Percentiles rank a stretch among this genome's conserved stretches.
Conservation (phyloP, 2,113 vertebrate species). For the Laticauda laticaudata region DNA sequence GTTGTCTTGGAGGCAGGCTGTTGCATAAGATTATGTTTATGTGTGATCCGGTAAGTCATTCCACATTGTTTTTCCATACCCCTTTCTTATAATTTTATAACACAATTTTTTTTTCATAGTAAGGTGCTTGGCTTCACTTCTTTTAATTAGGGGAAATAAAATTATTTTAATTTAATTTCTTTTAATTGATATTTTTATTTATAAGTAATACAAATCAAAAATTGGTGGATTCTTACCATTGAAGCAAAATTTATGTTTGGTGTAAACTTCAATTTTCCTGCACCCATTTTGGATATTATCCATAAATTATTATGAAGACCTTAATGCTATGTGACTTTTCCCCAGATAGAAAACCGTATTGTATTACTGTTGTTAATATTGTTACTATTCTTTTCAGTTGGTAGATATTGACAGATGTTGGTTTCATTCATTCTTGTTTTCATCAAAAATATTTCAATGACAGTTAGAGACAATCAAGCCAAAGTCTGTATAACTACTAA, state of each 20-base stretch:
- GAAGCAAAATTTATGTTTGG: too few relatives aligned
- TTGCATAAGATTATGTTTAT: neutral
- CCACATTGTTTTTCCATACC: neutral
- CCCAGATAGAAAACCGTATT: neutral
- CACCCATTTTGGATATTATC: neutral
- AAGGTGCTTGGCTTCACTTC: neutral
- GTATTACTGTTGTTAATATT: neutral
- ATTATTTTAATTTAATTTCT: neutral
- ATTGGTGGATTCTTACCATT: neutral
- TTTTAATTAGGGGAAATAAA: neutral
- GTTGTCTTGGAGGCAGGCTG: neutral
- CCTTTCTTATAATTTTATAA: neutral
- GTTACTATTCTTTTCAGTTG: neutral
- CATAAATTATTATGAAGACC: neutral
- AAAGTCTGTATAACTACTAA: slow-evolving; percentile 9
- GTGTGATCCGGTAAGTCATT: neutral
- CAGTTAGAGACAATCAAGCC: neutral
- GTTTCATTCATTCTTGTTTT: neutral
- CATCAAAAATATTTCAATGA: neutral
- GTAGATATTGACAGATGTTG: slow-evolving; percentile 21
- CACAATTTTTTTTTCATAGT: neutral
- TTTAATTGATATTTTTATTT: neutral
- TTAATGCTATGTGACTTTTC: neutral
- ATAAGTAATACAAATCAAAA: neutral
- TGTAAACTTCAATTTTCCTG: neutral